Percentiles rank a stretch among this genome's conserved stretches.
Evolutionary conservation across 30 jellyfish, hydroid and myxozoan genomes (phyloP).

Genomic region (Aurelia sp.): DNA sequence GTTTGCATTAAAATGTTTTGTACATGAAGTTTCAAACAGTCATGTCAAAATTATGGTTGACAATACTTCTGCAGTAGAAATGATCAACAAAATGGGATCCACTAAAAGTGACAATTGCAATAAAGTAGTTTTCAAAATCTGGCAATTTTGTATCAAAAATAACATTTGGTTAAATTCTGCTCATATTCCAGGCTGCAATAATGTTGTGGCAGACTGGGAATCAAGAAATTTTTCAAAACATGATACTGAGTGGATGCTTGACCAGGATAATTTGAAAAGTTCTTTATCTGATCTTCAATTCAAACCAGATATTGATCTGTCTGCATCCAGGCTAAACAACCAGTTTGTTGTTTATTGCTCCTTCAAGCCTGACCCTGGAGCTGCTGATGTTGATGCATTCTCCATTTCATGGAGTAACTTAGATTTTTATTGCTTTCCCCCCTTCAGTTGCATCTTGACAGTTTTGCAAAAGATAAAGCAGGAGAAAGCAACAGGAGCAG

Average conservation of each 20-base stretch:
- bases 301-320: slow-evolving; percentile 41
- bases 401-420: slow-evolving; percentile 31
- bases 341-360: slow-evolving; percentile 30
- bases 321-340: slow-evolving; percentile 42
- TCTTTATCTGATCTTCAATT: slow-evolving; percentile 20
- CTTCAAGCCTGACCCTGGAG: slow-evolving; percentile 58
- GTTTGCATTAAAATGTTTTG: slow-evolving; percentile 15
- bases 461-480: slow-evolving; percentile 31
- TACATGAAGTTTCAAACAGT: background rate
- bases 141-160: slow-evolving; percentile 42
- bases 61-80: slow-evolving; percentile 42
- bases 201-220: slow-evolving; percentile 37
- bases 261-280: slow-evolving; percentile 17
- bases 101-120: slow-evolving; percentile 27
- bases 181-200: slow-evolving; percentile 45
- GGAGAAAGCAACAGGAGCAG: slow-evolving; percentile 26
- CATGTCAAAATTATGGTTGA: slow-evolving; percentile 40
- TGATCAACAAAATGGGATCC: slow-evolving; percentile 34
- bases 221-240: slow-evolving; percentile 22
- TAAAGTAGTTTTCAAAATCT: slow-evolving; percentile 4
- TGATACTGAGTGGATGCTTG: slow-evolving; percentile 60
- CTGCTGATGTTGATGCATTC: slow-evolving; percentile 49
- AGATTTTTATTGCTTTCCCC: slow-evolving; percentile 44
- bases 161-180: slow-evolving; percentile 63
- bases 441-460: slow-evolving; percentile 34